These are phyloP conservation scores for Ennomos fuscantarius DNA, from an alignment of 2,888 invertebrate species.

Conservation along the genomic window DNA sequence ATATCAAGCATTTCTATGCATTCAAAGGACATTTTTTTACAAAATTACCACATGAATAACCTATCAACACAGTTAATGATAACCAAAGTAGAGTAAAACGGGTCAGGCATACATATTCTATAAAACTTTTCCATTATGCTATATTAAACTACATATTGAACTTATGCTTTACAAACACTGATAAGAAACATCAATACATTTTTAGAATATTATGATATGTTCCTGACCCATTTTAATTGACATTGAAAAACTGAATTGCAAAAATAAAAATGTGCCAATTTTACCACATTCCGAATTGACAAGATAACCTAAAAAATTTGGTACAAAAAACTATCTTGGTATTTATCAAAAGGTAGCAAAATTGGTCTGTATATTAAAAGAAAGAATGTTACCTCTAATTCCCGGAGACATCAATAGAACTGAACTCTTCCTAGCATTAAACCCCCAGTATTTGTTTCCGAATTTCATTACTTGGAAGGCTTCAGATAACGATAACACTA, in stretches of 20 bases:
- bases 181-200: background rate
- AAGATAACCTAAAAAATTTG: slow-evolving; percentile 20
- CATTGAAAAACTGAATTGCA: background rate
- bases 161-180: too few relatives aligned
- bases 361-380: slow-evolving; percentile 20
- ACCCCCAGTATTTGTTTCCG: slow-evolving; percentile 80
- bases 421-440: slow-evolving; percentile 78
- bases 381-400: slow-evolving; percentile 69
- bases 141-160: too few relatives aligned
- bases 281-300: slow-evolving; percentile 19
- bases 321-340: background rate
- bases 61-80: too few relatives aligned
- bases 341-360: slow-evolving; percentile 16
- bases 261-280: slow-evolving; percentile 27
- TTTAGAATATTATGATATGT: background rate
- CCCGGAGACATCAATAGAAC: slow-evolving; percentile 70
- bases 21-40: too few relatives aligned
- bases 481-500: slow-evolving; percentile 85
- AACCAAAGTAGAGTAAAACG: too few relatives aligned
- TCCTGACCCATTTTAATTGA: slow-evolving; percentile 6
- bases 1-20: too few relatives aligned
- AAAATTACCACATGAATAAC: too few relatives aligned
- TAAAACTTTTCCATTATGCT: too few relatives aligned
- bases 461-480: slow-evolving; percentile 83
- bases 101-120: too few relatives aligned